A percentile compares a stretch with the other conserved stretches of the same genome.
Evolutionary conservation across 2,797 vertebrate species (phyloP).

Genomic region (Valencia hispanica): DNA sequence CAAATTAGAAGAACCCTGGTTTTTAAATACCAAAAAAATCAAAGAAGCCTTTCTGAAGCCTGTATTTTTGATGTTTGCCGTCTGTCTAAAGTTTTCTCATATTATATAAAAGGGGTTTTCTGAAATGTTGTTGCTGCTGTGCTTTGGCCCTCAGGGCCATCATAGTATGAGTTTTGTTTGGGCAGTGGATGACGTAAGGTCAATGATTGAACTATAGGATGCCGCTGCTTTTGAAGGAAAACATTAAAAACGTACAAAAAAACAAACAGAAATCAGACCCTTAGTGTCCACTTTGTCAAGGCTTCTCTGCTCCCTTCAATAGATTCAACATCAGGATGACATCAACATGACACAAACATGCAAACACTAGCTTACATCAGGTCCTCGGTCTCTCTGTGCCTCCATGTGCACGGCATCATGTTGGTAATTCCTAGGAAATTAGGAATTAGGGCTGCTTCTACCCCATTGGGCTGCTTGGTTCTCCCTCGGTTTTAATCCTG

Average conservation of each 20-base stretch:
- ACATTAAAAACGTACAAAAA: not conserved
- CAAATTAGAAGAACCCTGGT: not conserved
- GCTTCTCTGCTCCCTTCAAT: too few species aligned
- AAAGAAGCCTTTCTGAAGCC: not conserved
- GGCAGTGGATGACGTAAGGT: not conserved
- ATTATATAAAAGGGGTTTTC: not conserved
- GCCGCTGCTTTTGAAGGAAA: not conserved
- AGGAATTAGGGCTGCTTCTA: conserved; percentile 23
- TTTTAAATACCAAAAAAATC: not conserved
- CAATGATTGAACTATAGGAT: not conserved
- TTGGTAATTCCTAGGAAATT: conserved; percentile 35
- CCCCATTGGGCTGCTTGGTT: conserved; percentile 61
- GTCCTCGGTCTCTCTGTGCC: conserved; percentile 52
- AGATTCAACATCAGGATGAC: not conserved
- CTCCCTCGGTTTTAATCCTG: conserved; percentile 32
- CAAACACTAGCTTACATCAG: conserved; percentile 71
- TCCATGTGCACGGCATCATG: conserved; percentile 51
- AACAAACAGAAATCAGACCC: not conserved
- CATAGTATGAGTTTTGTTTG: conserved; percentile 6
- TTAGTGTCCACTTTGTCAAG: not conserved
- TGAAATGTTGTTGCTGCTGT: not conserved
- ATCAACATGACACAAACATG: not conserved
- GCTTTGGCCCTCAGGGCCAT: conserved; percentile 2
- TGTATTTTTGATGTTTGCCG: not conserved
- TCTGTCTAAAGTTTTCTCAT: not conserved